Percentiles rank a stretch among this genome's conserved stretches.
Conservation (phyloP, 2,113 vertebrate genomes). For the Egretta garzetta region DNA sequence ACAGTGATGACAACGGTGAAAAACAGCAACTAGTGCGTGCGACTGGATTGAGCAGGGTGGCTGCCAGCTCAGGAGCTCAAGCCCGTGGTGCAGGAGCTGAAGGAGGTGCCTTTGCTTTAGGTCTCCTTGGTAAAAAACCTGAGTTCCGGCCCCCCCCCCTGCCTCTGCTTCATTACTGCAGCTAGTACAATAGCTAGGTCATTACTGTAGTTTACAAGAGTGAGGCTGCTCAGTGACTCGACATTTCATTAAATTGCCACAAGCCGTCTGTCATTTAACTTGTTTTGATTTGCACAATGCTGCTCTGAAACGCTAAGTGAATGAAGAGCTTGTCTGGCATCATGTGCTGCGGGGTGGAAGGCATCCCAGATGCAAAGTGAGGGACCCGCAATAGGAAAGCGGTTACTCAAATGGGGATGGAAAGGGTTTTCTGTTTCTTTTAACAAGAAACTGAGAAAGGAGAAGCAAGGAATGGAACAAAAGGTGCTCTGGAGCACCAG, state of each 20-base stretch:
- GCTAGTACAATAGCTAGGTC: background rate
- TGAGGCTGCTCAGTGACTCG: background rate
- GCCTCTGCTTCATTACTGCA: background rate
- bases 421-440: background rate
- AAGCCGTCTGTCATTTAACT: background rate
- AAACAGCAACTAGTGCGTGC: rapidly evolving
- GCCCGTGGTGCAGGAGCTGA: background rate
- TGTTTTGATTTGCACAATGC: background rate
- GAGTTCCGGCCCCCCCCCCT: no score
- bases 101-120: background rate
- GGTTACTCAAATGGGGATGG: background rate
- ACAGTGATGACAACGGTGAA: rapidly evolving
- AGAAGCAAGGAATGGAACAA: background rate
- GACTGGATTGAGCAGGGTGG: rapidly evolving
- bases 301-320: background rate
- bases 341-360: background rate
- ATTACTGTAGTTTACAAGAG: background rate
- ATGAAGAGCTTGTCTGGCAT: background rate
- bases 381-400: background rate
- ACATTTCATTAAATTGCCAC: conserved; percentile 1
- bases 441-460: background rate
- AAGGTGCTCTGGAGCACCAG: background rate
- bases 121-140: no score
- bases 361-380: background rate
- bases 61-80: rapidly evolving